Evolutionary conservation across 2,888 invertebrate species (phyloP).

Genomic region (Schizaphis graminum): DNA sequence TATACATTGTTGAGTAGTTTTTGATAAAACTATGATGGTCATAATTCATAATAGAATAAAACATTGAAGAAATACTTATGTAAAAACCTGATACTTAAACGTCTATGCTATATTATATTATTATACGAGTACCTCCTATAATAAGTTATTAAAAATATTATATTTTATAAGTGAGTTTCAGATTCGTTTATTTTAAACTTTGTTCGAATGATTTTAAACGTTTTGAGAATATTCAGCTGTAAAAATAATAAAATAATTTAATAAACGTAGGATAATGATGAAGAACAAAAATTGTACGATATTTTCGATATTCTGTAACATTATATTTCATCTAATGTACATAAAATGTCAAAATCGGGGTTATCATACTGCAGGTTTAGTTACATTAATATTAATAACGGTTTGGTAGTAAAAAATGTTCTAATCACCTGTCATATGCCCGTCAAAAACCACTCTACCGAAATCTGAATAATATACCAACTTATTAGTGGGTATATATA

Average conservation of each 20-base stretch:
- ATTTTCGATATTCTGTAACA: neutral
- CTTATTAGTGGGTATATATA: constrained; percentile 29
- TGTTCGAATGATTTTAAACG: neutral
- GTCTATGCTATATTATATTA: neutral
- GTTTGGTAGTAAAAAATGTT: constrained; percentile 24
- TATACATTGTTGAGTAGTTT: neutral
- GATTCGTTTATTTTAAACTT: neutral
- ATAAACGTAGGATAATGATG: neutral
- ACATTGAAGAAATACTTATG: neutral
- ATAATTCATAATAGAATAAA: too few relatives aligned
- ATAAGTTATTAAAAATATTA: neutral
- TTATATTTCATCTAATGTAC: constrained; percentile 6
- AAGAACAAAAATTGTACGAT: neutral
- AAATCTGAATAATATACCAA: constrained; percentile 36
- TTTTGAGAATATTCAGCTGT: neutral
- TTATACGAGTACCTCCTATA: neutral
- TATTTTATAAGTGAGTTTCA: neutral
- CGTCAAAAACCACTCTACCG: constrained; percentile 45
- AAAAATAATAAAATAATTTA: constrained; percentile 10
- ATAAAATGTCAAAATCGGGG: constrained; percentile 35
- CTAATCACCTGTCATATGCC: constrained; percentile 46
- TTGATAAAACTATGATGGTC: neutral
- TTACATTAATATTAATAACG: constrained; percentile 42
- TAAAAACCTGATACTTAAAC: neutral
- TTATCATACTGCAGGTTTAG: constrained; percentile 42